phyloP scores from a whole-genome alignment of 2,797 vertebrate species.

The Molossus alvarezi region DNA sequence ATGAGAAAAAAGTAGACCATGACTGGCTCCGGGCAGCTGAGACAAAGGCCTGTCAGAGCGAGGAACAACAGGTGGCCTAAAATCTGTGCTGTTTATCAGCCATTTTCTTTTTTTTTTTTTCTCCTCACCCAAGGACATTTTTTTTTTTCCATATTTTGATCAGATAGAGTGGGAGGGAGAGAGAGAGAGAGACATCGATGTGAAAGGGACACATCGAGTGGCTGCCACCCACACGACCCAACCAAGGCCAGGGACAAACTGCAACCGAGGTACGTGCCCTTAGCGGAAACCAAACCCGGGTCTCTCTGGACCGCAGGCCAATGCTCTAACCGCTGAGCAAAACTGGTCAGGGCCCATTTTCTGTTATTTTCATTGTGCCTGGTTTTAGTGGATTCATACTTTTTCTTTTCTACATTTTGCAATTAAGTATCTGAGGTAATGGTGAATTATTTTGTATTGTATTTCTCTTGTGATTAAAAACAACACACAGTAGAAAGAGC shows the following conservation, averaged over 20 bases:
- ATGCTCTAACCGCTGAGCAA: no score
- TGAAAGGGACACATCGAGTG: no score
- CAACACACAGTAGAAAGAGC: background rate
- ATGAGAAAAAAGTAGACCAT: constrained; percentile 31
- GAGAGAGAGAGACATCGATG: no score
- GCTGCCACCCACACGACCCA: no score
- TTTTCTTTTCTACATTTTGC: constrained; percentile 43
- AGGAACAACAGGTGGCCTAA: background rate
- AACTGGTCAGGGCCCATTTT: no score
- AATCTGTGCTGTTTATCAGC: background rate
- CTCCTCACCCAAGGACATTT: no score
- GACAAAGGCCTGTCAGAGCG: background rate
- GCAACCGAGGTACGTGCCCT: no score
- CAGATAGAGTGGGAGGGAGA: no score
- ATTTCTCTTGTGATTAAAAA: background rate
- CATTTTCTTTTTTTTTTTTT: background rate
- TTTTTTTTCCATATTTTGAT: no score
- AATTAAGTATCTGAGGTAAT: background rate
- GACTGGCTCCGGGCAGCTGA: background rate
- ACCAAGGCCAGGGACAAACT: no score
- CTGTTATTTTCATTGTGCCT: background rate
- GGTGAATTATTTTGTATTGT: background rate
- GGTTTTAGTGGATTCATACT: background rate
- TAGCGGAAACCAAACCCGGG: no score
- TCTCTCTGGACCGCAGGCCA: no score